Evolutionary conservation across 2,888 invertebrate genomes (phyloP).

Genomic region (Leucania comma): DNA sequence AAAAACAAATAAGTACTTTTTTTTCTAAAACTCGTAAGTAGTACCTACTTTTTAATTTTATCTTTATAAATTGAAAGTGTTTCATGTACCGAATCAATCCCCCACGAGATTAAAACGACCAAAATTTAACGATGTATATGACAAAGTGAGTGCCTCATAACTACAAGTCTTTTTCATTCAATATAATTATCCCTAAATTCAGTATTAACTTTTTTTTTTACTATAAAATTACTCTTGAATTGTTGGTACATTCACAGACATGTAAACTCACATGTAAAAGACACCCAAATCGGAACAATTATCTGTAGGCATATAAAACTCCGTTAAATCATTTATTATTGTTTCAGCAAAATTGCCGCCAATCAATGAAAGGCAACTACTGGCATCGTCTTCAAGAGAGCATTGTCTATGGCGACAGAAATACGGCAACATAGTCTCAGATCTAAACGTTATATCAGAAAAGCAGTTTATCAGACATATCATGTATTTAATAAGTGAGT

Average conservation of each 20-base stretch:
- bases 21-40: too few relatives aligned
- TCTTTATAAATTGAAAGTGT: too few relatives aligned
- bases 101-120: too few relatives aligned
- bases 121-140: too few relatives aligned
- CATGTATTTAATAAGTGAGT: constrained; percentile 88
- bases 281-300: too few relatives aligned
- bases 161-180: background rate
- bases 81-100: background rate
- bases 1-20: too few relatives aligned
- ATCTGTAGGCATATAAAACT: background rate
- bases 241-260: too few relatives aligned
- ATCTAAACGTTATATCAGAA: constrained; percentile 81
- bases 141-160: background rate
- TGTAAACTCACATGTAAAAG: too few relatives aligned
- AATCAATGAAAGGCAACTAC: constrained; percentile 80
- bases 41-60: too few relatives aligned
- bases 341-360: constrained; percentile 84
- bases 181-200: too few relatives aligned
- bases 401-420: constrained; percentile 79
- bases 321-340: background rate
- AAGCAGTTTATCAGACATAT: constrained; percentile 86
- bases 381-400: constrained; percentile 83
- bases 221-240: too few relatives aligned
- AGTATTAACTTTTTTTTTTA: too few relatives aligned
- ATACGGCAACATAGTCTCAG: constrained; percentile 72